phyloP scores from a whole-genome alignment of 2,113 vertebrate species.

The Corydoras maculifer region DNA sequence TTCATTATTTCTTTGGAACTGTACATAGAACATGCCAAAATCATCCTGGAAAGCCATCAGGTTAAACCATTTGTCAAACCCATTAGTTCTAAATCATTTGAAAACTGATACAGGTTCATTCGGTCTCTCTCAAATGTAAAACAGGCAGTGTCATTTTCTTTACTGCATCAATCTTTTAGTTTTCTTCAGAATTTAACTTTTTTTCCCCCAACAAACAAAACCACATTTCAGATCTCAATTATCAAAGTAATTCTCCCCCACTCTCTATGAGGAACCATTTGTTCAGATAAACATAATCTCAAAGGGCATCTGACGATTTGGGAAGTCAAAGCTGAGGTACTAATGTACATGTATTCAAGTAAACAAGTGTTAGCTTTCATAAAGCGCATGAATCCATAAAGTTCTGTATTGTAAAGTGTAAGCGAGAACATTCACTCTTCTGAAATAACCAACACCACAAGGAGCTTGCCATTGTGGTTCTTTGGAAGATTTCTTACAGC shows the following conservation, averaged over 20 bases:
- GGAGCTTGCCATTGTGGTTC: constrained; percentile 24
- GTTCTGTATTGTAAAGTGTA: constrained; percentile 25
- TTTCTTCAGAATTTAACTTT: no score
- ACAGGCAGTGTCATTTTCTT: constrained; percentile 24
- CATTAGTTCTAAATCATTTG: neutral
- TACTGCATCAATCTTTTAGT: neutral
- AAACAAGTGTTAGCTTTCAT: constrained; percentile 23
- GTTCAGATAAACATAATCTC: constrained; percentile 34
- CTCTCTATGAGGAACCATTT: constrained; percentile 4
- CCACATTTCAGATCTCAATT: constrained; percentile 1
- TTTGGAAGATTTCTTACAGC: constrained; percentile 17
- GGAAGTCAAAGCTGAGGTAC: constrained; percentile 39
- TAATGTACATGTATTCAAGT: constrained; percentile 43
- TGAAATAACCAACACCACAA: constrained; percentile 24
- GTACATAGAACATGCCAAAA: constrained; percentile 35
- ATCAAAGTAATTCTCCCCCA: neutral
- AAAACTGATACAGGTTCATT: neutral
- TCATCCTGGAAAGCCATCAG: constrained; percentile 9
- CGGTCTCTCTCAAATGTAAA: constrained; percentile 11
- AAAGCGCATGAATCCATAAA: constrained; percentile 27
- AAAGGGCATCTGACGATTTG: constrained; percentile 37
- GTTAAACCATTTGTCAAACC: constrained; percentile 16
- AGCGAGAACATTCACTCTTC: constrained; percentile 30
- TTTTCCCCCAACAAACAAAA: neutral
- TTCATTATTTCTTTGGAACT: constrained; percentile 47